Percentiles rank a stretch among this genome's conserved stretches.
Evolutionary conservation across 1,140 invertebrate species (phyloP).

Genomic region (Artemia franciscana): DNA sequence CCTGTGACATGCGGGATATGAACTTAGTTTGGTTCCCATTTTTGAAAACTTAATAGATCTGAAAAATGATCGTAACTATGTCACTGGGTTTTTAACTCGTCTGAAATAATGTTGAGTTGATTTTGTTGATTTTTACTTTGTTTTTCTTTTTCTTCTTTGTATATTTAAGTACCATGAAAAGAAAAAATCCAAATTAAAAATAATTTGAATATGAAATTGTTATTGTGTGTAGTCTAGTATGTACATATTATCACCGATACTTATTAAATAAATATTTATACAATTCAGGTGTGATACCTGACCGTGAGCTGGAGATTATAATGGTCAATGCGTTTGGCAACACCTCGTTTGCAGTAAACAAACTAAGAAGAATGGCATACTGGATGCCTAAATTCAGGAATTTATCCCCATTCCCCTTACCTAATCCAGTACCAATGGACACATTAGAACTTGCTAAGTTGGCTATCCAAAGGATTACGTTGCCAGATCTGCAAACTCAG

Average conservation of each 20-base stretch:
- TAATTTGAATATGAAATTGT: no score
- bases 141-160: conserved; percentile 4
- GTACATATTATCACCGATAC: no score
- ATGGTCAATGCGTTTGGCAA: conserved; percentile 61
- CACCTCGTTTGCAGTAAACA: conserved; percentile 46
- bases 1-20: no score
- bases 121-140: conserved; percentile 8
- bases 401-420: conserved; percentile 65
- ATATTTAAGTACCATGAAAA: no score
- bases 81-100: no score
- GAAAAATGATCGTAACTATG: no score
- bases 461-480: conserved; percentile 61
- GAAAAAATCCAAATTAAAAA: background rate
- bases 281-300: conserved; percentile 56
- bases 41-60: no score
- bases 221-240: background rate
- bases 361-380: conserved; percentile 78
- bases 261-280: conserved; percentile 9
- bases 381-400: conserved; percentile 96
- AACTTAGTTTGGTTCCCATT: no score
- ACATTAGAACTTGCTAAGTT: conserved; percentile 53
- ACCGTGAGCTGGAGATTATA: conserved; percentile 59
- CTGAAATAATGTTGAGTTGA: no score
- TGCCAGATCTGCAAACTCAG: conserved; percentile 50
- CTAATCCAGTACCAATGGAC: conserved; percentile 44